Evolutionary conservation across 1,140 invertebrate species (phyloP).

Genomic region (Eufriesea mexicana): DNA sequence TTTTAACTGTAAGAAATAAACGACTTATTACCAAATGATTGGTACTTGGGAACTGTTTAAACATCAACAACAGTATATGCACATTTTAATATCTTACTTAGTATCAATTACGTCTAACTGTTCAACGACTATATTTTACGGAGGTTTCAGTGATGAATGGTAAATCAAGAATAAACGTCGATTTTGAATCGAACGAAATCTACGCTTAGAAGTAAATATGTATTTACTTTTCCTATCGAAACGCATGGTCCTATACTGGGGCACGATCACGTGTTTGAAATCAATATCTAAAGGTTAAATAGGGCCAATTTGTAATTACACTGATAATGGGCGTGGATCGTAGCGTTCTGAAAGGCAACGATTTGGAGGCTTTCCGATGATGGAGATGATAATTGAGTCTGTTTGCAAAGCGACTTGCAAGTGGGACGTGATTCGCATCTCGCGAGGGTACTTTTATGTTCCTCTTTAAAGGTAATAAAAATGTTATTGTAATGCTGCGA

Average conservation of each 20-base stretch:
- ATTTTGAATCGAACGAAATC: not conserved
- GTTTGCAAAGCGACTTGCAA: conserved; percentile 28
- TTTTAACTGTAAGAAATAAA: too few relatives aligned
- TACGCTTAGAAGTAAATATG: not conserved
- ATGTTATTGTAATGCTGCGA: not conserved
- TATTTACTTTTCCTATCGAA: not conserved
- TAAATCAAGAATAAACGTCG: not conserved
- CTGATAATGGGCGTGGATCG: conserved; percentile 45
- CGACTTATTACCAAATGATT: too few relatives aligned
- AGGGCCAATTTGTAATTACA: conserved; percentile 66
- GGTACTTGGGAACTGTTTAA: too few relatives aligned
- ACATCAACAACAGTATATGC: too few relatives aligned
- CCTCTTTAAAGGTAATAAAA: not conserved
- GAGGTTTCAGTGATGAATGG: not conserved
- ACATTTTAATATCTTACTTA: not conserved
- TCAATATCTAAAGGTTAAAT: conserved; percentile 62
- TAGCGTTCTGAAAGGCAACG: conserved; percentile 54
- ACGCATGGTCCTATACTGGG: conserved; percentile 20
- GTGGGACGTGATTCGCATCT: conserved; percentile 28
- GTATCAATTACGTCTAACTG: not conserved
- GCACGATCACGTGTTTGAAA: conserved; percentile 41
- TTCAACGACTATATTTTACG: not conserved
- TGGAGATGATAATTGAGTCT: conserved; percentile 28
- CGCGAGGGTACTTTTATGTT: not conserved
- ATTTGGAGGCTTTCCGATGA: conserved; percentile 48